A percentile compares a stretch with the other conserved stretches of the same genome.
Evolutionary conservation across 2,113 vertebrate genomes (phyloP).

Genomic region (Ardeotis arabs): DNA sequence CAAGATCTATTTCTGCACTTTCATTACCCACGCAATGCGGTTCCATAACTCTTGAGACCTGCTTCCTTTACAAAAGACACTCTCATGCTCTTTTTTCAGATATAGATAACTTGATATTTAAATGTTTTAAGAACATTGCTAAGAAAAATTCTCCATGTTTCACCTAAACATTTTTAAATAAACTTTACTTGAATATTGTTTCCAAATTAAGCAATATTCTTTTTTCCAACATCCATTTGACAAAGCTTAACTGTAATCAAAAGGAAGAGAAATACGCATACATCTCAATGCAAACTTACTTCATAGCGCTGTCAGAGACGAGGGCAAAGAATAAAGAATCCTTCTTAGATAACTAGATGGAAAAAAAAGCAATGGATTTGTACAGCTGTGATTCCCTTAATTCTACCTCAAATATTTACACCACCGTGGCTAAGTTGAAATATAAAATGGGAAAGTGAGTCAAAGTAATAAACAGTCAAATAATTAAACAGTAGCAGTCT

Average conservation of each 20-base stretch:
- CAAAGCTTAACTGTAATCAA: not conserved
- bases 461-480: slow-evolving; percentile 53
- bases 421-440: not conserved
- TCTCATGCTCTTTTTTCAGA: not conserved
- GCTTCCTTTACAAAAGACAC: not conserved
- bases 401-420: slow-evolving; percentile 69
- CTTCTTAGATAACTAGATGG: slow-evolving; percentile 41
- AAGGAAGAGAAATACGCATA: not conserved
- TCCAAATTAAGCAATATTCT: not conserved
- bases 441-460: slow-evolving; percentile 42
- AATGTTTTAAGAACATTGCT: accelerated
- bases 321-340: slow-evolving; percentile 43
- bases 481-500: slow-evolving; percentile 65
- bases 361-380: slow-evolving; percentile 37
- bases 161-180: not conserved
- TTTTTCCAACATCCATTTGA: not conserved
- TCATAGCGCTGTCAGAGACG: not conserved
- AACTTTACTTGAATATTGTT: not conserved
- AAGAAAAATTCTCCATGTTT: not conserved
- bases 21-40: too few relatives aligned
- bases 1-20: not conserved
- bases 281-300: not conserved
- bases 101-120: not conserved
- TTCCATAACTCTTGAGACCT: not conserved
- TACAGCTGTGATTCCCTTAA: slow-evolving; percentile 48